Evolutionary conservation across 1,140 invertebrate species (phyloP).

Genomic region (Drosophila asahinai): DNA sequence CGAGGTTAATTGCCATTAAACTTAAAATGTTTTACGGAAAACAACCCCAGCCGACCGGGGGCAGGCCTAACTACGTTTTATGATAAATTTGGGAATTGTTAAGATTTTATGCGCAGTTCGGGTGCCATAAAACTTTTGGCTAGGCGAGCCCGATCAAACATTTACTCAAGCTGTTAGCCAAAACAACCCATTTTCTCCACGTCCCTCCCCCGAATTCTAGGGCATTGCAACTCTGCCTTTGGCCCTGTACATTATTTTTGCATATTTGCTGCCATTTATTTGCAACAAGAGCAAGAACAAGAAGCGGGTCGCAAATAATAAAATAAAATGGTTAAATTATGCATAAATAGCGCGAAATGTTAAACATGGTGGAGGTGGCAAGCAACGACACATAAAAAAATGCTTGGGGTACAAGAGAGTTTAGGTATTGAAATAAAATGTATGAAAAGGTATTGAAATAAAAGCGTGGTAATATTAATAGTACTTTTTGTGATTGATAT

Average conservation of each 20-base stretch:
- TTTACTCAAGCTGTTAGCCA: constrained; percentile 57
- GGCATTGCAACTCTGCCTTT: constrained; percentile 40
- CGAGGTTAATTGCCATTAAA: constrained; percentile 80
- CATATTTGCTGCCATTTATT: constrained; percentile 58
- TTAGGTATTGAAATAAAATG: too few relatives aligned
- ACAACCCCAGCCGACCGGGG: constrained; percentile 9
- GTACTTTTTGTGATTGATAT: too few relatives aligned
- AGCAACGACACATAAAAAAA: constrained; percentile 12
- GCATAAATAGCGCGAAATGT: constrained; percentile 54
- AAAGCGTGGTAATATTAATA: too few relatives aligned
- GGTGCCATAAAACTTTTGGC: constrained; percentile 66
- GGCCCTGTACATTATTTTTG: constrained; percentile 41
- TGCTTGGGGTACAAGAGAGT: neutral
- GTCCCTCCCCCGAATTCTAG: constrained; percentile 7
- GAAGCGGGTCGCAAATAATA: constrained; percentile 40
- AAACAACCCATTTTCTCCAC: constrained; percentile 1
- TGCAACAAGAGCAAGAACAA: constrained; percentile 42
- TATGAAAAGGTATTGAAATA: too few relatives aligned
- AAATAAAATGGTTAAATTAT: constrained; percentile 64
- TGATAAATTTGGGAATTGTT: constrained; percentile 65
- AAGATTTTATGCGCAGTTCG: constrained; percentile 72
- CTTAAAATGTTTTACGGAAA: constrained; percentile 67
- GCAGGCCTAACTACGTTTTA: constrained; percentile 64
- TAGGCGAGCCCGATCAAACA: constrained; percentile 60
- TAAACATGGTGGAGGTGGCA: constrained; percentile 36